Evolutionary conservation across 2,888 invertebrate genomes (phyloP), one percentile per base, ranked within the genome.

Genomic region (Phorcus lineatus): DNA sequence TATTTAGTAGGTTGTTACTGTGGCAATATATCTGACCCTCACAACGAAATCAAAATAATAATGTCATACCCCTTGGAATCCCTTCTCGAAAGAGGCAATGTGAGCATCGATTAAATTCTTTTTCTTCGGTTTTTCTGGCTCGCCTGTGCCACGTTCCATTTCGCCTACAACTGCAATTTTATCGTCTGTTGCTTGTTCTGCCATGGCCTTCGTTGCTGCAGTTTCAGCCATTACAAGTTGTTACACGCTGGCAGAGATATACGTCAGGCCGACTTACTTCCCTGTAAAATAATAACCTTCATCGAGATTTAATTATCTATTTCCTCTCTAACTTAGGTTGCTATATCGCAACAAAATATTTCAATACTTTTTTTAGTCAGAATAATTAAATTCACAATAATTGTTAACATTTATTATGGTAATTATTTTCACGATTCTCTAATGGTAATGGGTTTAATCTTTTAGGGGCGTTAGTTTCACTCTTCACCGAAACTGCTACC

Each of bases 181-280:
- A n/a, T 36, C 36, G 40, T 70, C 70, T 31, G 70, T 19, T 4
- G 70, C 70, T 19, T 31, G 17, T 40, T 36, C 19, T 70, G 36
- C 70, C 70, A 36, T 70, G 70, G 70, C 28, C 17, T 70, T 70
- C 70, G 19, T 36, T 31, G 70, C 36, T 70, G 70, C 70, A 70
- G 70, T 28, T 62, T 70, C 70, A 36, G 70, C 70, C 70, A 70
- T 70, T 62, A 28, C 62, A 62, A 62, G 70, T 70, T 70, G 36
- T 70, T 70, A 70, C 70, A 70, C 70, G 70, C 70, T 70, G 70
- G 70, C 70, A 70, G 36, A 62, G 28, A 62, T 47, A 47, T 9
- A 47, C 47, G 47, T 1, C 7, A 47, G 47, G 47, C 11, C 47
- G 13, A 47, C 1, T 47, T 13, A 11, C 7, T 47, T 47, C 47